Conservation (phyloP, 2,888 invertebrate species). For the Exocentrus adspersus region DNA sequence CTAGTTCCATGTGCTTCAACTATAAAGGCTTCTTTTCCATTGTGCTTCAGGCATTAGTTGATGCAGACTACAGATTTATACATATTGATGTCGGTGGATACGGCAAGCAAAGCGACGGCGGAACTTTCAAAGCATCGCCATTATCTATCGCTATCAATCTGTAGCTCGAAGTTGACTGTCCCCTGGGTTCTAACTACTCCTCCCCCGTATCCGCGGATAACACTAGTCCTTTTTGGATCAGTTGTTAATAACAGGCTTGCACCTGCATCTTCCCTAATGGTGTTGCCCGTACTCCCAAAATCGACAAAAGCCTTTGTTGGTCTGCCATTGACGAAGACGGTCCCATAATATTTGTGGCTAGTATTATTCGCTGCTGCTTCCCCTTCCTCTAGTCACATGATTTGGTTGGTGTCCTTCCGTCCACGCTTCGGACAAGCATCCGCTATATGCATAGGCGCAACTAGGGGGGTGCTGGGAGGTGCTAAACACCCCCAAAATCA, state of each 20-base stretch:
- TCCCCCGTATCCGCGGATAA: background rate
- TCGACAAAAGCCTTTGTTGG: background rate
- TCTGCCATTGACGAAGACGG: background rate
- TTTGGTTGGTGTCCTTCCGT: no score
- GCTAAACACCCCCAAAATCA: no score
- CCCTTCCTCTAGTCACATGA: no score
- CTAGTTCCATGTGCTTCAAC: conserved; percentile 36
- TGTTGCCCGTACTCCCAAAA: background rate
- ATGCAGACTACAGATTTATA: conserved; percentile 45
- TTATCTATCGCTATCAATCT: conserved; percentile 29
- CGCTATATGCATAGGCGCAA: no score
- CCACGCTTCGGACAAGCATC: no score
- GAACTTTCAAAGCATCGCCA: conserved; percentile 42
- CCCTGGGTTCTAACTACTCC: background rate
- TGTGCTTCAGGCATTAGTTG: conserved; percentile 40
- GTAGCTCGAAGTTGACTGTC: background rate
- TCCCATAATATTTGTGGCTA: no score
- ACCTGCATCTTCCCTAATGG: background rate
- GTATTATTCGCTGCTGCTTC: no score
- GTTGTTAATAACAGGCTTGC: background rate
- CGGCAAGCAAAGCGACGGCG: conserved; percentile 49
- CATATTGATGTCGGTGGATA: conserved; percentile 47
- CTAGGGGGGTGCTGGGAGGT: no score
- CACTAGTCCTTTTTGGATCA: background rate
- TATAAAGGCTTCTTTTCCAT: conserved; percentile 41